Conservation (phyloP, 2,113 vertebrate species). For the Cettia cetti region DNA sequence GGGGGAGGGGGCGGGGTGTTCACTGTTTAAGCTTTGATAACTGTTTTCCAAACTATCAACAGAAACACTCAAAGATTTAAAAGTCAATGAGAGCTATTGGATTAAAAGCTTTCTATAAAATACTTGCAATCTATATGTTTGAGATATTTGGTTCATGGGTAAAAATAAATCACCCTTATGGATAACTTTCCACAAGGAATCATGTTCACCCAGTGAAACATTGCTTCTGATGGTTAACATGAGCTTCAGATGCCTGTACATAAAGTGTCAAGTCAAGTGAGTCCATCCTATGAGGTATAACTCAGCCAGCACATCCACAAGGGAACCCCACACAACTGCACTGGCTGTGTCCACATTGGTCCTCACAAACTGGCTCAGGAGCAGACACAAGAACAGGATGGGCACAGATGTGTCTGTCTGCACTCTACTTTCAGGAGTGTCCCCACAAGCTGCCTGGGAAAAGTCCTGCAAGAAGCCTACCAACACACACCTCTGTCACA, state of each 20-base stretch:
- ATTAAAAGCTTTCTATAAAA: neutral
- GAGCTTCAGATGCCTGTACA: neutral
- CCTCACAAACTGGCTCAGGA: neutral
- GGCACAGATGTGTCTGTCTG: neutral
- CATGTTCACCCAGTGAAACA: neutral
- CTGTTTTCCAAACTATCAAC: neutral
- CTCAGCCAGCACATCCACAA: neutral
- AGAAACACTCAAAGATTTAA: neutral
- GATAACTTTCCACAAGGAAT: neutral
- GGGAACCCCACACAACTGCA: neutral
- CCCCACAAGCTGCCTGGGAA: neutral
- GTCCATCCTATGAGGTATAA: neutral
- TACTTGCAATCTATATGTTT: neutral
- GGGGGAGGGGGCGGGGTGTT: rapidly evolving
- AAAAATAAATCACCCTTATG: neutral
- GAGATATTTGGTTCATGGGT: neutral
- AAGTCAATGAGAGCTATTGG: neutral
- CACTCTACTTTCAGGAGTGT: neutral
- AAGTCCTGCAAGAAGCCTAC: neutral
- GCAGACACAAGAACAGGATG: neutral
- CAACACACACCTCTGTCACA: rapidly evolving
- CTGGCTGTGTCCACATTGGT: neutral
- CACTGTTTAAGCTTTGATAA: neutral
- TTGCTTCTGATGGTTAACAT: neutral
- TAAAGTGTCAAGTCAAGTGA: neutral